Conservation (phyloP, 2,888 invertebrate genomes). For the Mimumesa dahlbomi region DNA sequence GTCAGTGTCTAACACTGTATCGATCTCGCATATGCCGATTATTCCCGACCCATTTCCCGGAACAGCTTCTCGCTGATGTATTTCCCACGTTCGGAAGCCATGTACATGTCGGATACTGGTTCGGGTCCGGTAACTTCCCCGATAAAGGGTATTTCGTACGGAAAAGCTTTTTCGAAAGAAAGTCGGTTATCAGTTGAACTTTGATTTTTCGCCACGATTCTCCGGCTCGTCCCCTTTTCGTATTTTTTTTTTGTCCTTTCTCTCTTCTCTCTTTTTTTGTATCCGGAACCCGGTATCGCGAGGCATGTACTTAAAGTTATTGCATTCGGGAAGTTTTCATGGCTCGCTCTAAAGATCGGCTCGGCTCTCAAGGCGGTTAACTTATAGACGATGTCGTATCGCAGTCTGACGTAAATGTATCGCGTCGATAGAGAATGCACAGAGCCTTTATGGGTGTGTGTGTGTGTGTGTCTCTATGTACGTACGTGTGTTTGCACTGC, state of each 20-base stretch:
- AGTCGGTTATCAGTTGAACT: constrained; percentile 35
- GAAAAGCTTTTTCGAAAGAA: constrained; percentile 25
- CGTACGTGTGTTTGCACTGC: too few relatives aligned
- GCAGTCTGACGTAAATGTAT: constrained; percentile 19
- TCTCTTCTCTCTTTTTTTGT: not conserved
- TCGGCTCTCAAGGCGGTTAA: constrained; percentile 28
- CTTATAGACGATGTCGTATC: constrained; percentile 37
- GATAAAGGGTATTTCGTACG: constrained; percentile 27
- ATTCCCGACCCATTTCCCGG: constrained; percentile 59
- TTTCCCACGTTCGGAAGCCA: constrained; percentile 50
- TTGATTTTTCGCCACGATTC: constrained; percentile 30
- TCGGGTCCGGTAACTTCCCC: not conserved
- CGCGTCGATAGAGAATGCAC: constrained; percentile 4
- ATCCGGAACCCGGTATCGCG: not conserved
- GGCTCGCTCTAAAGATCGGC: constrained; percentile 23
- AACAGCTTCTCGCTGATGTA: constrained; percentile 45
- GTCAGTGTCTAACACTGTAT: constrained; percentile 37
- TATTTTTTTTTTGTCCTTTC: not conserved
- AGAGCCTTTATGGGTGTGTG: too few relatives aligned
- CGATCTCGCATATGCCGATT: constrained; percentile 51
- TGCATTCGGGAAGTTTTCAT: constrained; percentile 42
- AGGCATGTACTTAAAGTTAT: constrained; percentile 39
- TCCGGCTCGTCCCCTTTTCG: not conserved
- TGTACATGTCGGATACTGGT: constrained; percentile 19
- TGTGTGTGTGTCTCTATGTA: too few relatives aligned